Evolutionary conservation across 1,140 invertebrate genomes (phyloP), one percentile per base, ranked within the genome.

Genomic region (Teleopsis dalmanni): DNA sequence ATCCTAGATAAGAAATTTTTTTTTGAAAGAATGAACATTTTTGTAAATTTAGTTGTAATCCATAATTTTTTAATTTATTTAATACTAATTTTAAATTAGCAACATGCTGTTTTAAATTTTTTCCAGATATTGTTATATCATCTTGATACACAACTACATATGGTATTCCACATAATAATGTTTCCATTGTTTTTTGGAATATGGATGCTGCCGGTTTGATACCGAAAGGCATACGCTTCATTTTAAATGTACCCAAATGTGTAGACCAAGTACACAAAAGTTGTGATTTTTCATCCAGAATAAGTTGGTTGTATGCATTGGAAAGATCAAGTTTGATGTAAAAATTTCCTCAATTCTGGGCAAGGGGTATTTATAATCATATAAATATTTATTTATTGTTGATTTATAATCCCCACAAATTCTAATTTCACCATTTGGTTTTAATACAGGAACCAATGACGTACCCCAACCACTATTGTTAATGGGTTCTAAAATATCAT

Each of bases 321-420:
- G 54, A 62, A 16, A 74, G 52, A 54, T 73, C 70, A 38, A 68
- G 43, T 59, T 71, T 73, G 46, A 19, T 13, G 59, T 47, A 50
- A 63, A 66, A n/a, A 66, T 49, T 14, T 66, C 63, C 19, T 63
- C 63, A 11, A 63, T 61, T 14, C 54, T 57, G 9, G 60, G 62
- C 4, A 61, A 47, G 3, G 57, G 58, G 38, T 62, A 65, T 18
- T 62, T 57, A 26, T 67, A 58, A 11, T 68, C 57, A 31, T 59
- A 51, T 23, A 72, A 35, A n/a, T 50, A 51, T 40, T 52, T 59
- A 50, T 74, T 72, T 8, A 75, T 41, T 5, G 70, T 72, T 3
- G 37, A 14, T 5, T 16, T 70, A 56, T 71, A 76, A 56, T 78
- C 74, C 3, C 58, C 65, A 54, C 73, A 74, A 46, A 55, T 52